A percentile compares a stretch with the other conserved stretches of the same genome.
Conservation (phyloP, 53 echinoderm and acorn worm genomes). For the Holothuria leucospilota region DNA sequence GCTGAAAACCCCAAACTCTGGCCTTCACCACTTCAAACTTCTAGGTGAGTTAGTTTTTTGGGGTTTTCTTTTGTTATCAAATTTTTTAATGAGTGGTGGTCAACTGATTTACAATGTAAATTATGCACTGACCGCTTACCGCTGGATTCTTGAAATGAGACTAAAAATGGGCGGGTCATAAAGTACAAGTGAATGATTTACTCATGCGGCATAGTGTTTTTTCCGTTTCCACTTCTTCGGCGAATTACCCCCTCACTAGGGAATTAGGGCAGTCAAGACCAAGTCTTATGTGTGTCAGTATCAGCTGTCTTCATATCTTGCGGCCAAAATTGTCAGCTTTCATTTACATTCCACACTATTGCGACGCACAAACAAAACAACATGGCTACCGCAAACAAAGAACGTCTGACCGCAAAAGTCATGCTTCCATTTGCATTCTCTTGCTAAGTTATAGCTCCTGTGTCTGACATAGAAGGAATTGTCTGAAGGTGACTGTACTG, state of each 20-base stretch:
- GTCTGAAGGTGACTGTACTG: too few species aligned
- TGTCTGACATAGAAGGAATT: too few species aligned
- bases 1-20: neutral
- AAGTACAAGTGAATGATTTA: slow-evolving; percentile 38
- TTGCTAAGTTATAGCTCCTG: slow-evolving; percentile 27
- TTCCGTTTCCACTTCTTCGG: neutral
- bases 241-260: slow-evolving; percentile 35
- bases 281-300: neutral
- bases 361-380: neutral
- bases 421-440: neutral
- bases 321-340: slow-evolving; percentile 28
- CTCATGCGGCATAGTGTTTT: slow-evolving; percentile 32
- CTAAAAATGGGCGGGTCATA: slow-evolving; percentile 1
- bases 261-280: slow-evolving; percentile 32
- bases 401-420: slow-evolving; percentile 6
- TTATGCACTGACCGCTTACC: slow-evolving; percentile 10
- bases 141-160: neutral
- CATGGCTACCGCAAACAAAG: slow-evolving; percentile 33
- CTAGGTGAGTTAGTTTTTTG: slow-evolving; percentile 16
- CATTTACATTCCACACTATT: slow-evolving; percentile 32
- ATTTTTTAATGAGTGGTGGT: slow-evolving; percentile 28
- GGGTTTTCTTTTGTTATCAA: slow-evolving; percentile 11
- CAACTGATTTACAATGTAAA: slow-evolving; percentile 47
- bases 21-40: slow-evolving; percentile 24
- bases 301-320: slow-evolving; percentile 28